These are phyloP conservation scores for Pteria penguin DNA, from an alignment of 2,888 invertebrate genomes.

Conservation along the genomic window DNA sequence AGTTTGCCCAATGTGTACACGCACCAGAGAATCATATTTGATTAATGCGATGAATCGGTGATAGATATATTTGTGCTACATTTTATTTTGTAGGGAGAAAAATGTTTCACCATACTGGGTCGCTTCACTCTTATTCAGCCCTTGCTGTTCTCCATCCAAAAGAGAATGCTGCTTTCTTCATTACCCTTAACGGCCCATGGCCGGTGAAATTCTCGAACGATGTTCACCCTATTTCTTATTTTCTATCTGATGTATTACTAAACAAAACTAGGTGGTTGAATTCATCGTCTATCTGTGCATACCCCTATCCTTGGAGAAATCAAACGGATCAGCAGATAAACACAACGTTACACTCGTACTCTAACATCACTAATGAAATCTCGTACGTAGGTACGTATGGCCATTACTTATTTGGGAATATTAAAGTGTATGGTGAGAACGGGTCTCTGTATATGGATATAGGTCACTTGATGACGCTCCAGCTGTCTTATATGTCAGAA, in stretches of 20 bases:
- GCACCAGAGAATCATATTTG: too few species aligned
- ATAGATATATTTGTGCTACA: neutral
- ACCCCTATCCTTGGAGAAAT: neutral
- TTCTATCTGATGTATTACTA: neutral
- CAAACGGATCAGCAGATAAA: neutral
- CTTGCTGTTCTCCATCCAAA: neutral
- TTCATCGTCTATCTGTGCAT: neutral
- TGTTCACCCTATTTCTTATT: neutral
- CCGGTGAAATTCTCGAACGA: neutral
- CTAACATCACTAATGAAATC: neutral
- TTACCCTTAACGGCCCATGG: neutral
- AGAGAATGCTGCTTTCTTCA: neutral
- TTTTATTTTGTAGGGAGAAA: neutral
- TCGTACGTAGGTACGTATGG: neutral
- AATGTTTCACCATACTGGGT: neutral
- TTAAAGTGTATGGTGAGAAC: neutral
- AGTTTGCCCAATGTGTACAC: too few species aligned
- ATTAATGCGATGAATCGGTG: too few species aligned
- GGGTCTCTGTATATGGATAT: neutral
- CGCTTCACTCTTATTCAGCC: neutral
- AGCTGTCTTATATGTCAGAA: neutral
- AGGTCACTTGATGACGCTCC: neutral
- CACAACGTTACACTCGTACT: neutral
- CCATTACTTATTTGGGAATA: neutral
- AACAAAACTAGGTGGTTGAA: neutral